Evolutionary conservation across 2,797 vertebrate genomes (phyloP).

Genomic region (Octomys mimax): DNA sequence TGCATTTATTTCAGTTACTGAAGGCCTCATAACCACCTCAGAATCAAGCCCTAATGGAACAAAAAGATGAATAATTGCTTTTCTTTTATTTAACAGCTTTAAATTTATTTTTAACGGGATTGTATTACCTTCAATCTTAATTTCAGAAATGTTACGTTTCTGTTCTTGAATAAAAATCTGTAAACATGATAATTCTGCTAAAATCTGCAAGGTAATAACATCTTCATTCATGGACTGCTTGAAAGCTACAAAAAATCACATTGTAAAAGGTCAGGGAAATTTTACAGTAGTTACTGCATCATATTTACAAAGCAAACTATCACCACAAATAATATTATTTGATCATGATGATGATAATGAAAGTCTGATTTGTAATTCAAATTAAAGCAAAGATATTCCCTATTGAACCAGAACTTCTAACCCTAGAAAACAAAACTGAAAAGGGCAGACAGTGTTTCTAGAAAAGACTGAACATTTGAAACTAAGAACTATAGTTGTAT

Average conservation of each 20-base stretch:
- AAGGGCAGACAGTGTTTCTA: background rate
- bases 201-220: constrained; percentile 94
- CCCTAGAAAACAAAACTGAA: constrained; percentile 45
- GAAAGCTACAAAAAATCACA: constrained; percentile 88
- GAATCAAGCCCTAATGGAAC: constrained; percentile 92
- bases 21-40: constrained; percentile 94
- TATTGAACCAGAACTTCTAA: constrained; percentile 30
- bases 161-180: constrained; percentile 96
- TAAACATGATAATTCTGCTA: constrained; percentile 95
- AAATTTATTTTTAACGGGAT: constrained; percentile 29
- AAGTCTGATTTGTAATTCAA: constrained; percentile 28
- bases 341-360: background rate
- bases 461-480: constrained; percentile 44
- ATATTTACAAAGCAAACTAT: constrained; percentile 34
- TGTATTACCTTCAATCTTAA: constrained; percentile 95
- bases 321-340: background rate
- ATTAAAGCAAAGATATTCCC: background rate
- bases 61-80: constrained; percentile 43
- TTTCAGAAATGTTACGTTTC: constrained; percentile 95
- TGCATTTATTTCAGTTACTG: constrained; percentile 93
- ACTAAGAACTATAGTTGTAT: background rate
- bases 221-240: constrained; percentile 94
- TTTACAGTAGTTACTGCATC: constrained; percentile 19
- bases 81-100: constrained; percentile 38
- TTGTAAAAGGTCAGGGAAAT: constrained; percentile 59